Conservation (phyloP, 2,888 invertebrate genomes). For the Apamea epomidion region DNA sequence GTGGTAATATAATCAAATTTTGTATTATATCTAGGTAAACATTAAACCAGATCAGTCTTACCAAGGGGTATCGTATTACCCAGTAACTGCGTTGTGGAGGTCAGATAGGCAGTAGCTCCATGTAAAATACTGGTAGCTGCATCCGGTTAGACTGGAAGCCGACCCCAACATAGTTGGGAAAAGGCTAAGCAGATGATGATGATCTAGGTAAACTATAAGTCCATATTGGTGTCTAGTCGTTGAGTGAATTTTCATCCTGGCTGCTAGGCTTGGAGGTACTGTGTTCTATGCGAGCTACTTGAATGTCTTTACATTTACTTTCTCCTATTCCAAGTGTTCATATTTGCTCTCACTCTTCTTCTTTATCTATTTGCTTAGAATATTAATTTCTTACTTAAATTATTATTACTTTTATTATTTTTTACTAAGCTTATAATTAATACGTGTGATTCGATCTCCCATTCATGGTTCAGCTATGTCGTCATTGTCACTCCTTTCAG, state of each 20-base stretch:
- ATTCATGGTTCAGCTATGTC: slow-evolving; percentile 7
- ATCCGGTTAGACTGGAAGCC: no score
- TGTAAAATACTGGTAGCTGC: no score
- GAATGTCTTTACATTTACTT: background rate
- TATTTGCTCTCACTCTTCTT: background rate
- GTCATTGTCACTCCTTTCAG: slow-evolving; percentile 24
- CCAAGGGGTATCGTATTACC: no score
- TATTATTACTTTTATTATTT: no score
- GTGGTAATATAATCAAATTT: background rate
- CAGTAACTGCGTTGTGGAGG: no score
- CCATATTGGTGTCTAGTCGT: background rate
- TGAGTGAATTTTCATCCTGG: background rate
- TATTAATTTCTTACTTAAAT: background rate
- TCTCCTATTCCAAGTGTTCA: background rate
- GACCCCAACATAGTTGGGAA: no score
- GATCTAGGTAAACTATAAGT: background rate
- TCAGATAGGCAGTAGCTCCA: no score
- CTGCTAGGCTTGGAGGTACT: background rate
- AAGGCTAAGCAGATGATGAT: no score
- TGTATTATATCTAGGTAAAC: background rate
- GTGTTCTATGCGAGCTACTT: background rate
- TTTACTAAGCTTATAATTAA: background rate
- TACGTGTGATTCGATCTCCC: background rate
- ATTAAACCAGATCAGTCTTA: background rate
- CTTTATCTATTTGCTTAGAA: background rate